Evolutionary conservation across 2,797 vertebrate species (phyloP).

Genomic region (Pristis pectinata): DNA sequence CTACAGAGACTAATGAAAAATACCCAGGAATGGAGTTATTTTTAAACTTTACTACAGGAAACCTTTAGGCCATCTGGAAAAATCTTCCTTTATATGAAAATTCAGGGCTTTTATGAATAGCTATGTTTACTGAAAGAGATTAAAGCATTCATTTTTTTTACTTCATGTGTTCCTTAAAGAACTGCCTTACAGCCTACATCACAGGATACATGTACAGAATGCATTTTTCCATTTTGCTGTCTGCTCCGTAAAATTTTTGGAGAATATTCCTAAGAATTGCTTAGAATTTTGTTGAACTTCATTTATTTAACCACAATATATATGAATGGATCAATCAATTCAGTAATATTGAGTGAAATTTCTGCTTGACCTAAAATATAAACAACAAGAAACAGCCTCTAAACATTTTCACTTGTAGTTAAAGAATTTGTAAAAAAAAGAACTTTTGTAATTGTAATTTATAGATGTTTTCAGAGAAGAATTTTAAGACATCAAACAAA

Average conservation of each 20-base stretch:
- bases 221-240: neutral
- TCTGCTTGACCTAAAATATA: neutral
- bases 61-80: slow-evolving; percentile 9
- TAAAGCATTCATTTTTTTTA: neutral
- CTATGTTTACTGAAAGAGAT: neutral
- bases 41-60: slow-evolving; percentile 28
- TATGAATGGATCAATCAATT: neutral
- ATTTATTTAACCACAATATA: slow-evolving; percentile 6
- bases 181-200: neutral
- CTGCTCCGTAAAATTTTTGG: neutral
- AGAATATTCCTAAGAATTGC: neutral
- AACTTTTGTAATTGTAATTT: neutral
- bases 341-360: neutral
- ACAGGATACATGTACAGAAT: neutral
- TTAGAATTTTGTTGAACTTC: neutral
- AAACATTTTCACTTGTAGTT: neutral
- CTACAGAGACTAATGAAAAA: neutral
- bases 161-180: slow-evolving; percentile 20
- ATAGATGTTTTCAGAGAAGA: neutral
- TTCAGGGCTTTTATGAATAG: slow-evolving; percentile 22
- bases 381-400: neutral
- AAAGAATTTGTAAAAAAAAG: neutral
- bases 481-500: slow-evolving; percentile 1
- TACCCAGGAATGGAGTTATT: neutral
- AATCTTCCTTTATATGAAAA: slow-evolving; percentile 24